Base-by-base conservation (phyloP, 2,113 vertebrate species). In the Mus spicilegus region DNA sequence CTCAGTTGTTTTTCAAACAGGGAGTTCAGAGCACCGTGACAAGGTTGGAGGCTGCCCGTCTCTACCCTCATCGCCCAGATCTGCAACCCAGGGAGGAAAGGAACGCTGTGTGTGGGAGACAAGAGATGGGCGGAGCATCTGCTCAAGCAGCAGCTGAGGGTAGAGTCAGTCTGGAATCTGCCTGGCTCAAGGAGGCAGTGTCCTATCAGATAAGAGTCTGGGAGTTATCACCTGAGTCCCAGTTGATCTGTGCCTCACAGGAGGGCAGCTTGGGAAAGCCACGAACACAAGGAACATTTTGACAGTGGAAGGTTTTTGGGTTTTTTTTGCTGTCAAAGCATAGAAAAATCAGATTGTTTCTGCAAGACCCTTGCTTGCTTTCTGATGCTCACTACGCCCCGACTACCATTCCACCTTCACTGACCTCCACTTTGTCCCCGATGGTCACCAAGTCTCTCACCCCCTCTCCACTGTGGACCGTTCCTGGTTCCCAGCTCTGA, bases 251-350 rank as follows among this genome's bases (percentile, higher is more conserved):
- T 28, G 80, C 56, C 80, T 96, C 94, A 78, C 65, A 69, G 78
- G 77, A 84, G 51, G 58, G 39, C 46, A 73, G 61, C 72, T n/a
- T 51, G 78, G 90, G 82, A 89, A 95, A 93, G 78, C 69, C 87
- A 80, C 5, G 36, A 54, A 92, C 70, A 24, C 1, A 42, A 30
- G n/a, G 51, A 46, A 65, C 33, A 46, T 95, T 94, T 33, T 30
- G 61, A 90, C n/a, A 10, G 28, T 1, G 7, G 67, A 54, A 78
- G 70, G 42, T 42, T 42, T 42, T 42, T 42, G 51, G 51, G 5
- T 61, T 89, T 20, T 42, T 65, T 81, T 72, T 89, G 73, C 65
- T 61, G 93, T 30, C 39, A 46, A 67, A 28, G 88, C 77, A 87
- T 46, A 80, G 72, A 61, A 93, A 87, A 94, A 75, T 69, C 87